Evolutionary conservation across 1,140 invertebrate genomes (phyloP), one percentile per base, ranked within the genome.

Genomic region (Melitaea cinxia): DNA sequence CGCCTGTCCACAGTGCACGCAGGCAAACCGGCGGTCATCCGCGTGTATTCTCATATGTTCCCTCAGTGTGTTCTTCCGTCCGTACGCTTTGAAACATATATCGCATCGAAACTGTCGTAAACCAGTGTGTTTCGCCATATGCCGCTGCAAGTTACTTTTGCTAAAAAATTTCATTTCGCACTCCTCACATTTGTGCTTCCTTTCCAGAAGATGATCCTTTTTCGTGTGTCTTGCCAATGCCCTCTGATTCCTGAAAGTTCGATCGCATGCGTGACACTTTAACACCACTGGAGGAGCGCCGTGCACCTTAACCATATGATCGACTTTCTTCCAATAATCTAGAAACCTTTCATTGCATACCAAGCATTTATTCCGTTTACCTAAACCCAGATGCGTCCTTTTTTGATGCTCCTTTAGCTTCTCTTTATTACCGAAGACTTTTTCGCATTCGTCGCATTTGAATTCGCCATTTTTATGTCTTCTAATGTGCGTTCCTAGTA

Each of bases 51-150:
- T 60, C 78, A 84, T 79, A 80, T 96, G 96, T 68, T 96, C 95
- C 56, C 94, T 93, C 0, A 96, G 82, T 77, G 96, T 96, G 72
- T 95, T 95, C 73, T 96, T 95, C 1, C 95, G 92, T 0, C 94
- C 95, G 69, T 96, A 97, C 47, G 93, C 93, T 74, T 96, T 96
- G 2, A 93, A 93, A 81, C 96, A 97, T 4, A 95, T 90, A 37
- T 96, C 94, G 77, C 96, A 97, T 26, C 93, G 92, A 75, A 94
- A 95, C 81, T 94, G 93, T 68, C 95, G 95, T 64, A 95, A 92
- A 0, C 95, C 95, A 0, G 95, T 95, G 77, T 96, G 96, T 4
- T 94, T 94, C 1, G 94, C 93, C 70, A 94, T 92, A 73, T 97
- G 96, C 6, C 95, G 91, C 7, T 94, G 90, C 28, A 96, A 80